Percentiles rank a stretch among this genome's conserved stretches.
Conservation (phyloP, 2,113 vertebrate genomes). For the Brachyhypopomus occidentalis region DNA sequence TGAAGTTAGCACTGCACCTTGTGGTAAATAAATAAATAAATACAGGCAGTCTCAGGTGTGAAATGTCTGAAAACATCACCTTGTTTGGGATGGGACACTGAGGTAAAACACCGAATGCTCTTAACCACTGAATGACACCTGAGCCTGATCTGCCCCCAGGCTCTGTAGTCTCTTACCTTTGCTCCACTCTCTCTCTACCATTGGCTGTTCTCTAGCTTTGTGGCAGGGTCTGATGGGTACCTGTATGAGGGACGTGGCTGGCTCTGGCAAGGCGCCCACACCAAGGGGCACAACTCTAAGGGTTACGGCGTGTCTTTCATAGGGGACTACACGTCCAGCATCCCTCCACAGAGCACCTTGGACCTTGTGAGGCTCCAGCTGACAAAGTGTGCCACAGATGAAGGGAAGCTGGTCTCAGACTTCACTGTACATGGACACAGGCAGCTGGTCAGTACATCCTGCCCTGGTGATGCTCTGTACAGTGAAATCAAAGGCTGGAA, state of each 20-base stretch:
- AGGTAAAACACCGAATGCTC: too few relatives aligned
- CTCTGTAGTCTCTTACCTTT: not conserved
- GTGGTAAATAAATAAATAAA: too few relatives aligned
- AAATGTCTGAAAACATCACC: not conserved
- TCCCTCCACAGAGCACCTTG: conserved; percentile 70
- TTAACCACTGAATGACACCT: not conserved
- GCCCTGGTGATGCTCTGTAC: conserved; percentile 82
- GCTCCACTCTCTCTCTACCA: not conserved
- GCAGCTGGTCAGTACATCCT: conserved; percentile 76
- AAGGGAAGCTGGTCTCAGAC: conserved; percentile 59
- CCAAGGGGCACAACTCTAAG: conserved; percentile 78
- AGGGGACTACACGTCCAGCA: conserved; percentile 74
- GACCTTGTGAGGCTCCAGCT: conserved; percentile 74
- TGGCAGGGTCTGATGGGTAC: conserved; percentile 85
- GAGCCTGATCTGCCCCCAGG: not conserved
- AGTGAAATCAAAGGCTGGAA: conserved; percentile 77
- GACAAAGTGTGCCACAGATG: conserved; percentile 71
- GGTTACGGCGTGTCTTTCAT: conserved; percentile 84
- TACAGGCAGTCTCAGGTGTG: not conserved
- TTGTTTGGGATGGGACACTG: too few relatives aligned
- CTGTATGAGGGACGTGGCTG: conserved; percentile 89
- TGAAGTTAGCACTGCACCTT: too few relatives aligned
- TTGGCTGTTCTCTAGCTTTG: conserved; percentile 72
- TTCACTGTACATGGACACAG: conserved; percentile 82
- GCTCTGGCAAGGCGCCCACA: conserved; percentile 85